phyloP scores from a whole-genome alignment of 1,140 invertebrate genomes.

The Heterodera carotae region DNA sequence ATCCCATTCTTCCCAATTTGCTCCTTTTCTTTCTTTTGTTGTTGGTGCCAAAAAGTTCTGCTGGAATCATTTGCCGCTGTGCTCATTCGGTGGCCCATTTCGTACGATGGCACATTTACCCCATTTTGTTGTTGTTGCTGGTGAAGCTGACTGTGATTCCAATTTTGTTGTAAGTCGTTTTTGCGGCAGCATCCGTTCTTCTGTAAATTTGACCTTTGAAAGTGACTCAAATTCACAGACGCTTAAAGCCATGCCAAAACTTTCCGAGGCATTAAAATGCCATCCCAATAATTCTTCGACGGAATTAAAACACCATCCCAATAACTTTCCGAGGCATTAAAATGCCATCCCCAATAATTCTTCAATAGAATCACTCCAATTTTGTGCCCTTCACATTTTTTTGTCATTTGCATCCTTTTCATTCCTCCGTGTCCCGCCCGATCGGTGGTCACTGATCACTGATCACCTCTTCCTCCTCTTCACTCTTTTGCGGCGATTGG shows the following conservation, averaged over 20 bases:
- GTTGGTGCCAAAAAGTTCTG: background rate
- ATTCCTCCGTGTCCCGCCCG: background rate
- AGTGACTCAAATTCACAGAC: too few relatives aligned
- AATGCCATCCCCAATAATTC: too few relatives aligned
- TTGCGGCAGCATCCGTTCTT: background rate
- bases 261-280: too few relatives aligned
- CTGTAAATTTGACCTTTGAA: too few relatives aligned
- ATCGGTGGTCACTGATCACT: background rate
- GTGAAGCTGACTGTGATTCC: background rate
- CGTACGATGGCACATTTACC: background rate
- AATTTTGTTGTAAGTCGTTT: background rate
- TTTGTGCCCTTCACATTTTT: background rate
- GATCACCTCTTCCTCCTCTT: background rate
- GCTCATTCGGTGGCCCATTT: background rate
- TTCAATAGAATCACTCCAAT: too few relatives aligned
- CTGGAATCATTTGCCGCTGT: background rate
- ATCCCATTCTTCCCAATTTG: background rate
- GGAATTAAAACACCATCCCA: too few relatives aligned
- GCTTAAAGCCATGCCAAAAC: too few relatives aligned
- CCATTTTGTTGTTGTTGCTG: slow-evolving; percentile 2
- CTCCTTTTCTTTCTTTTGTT: background rate
- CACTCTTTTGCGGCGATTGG: background rate
- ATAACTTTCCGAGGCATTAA: too few relatives aligned
- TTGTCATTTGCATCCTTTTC: background rate
- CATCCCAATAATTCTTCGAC: too few relatives aligned